Base-by-base conservation (phyloP, 2,797 vertebrate genomes). In the Cryptoblepharus egeriae region DNA sequence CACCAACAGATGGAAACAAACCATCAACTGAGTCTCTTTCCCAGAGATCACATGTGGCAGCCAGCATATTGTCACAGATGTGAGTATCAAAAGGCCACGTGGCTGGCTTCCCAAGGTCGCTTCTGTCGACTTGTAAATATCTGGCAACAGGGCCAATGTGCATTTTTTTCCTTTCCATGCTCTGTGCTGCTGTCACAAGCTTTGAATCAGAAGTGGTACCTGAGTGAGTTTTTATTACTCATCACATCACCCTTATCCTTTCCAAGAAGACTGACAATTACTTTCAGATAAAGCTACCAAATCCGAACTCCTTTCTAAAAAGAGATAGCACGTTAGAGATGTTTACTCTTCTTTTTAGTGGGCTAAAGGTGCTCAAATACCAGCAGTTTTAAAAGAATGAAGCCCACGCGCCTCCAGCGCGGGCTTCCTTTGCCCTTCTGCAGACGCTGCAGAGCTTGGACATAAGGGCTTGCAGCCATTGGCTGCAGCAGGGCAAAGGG, bases 1-100 rank as follows among this genome's bases (percentile, higher is more conserved):
- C 32, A 88, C 86, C 28, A 61, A 37, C 39, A 39, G 4, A 8
- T 81, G 70, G 83, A 87, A 89, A 81, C 4, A 76, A 83, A 74
- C 61, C 52, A 1, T 0, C 42, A 3, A 84, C 76, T 80, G 2
- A 4, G 39, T 75, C 26, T 79, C n/a, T 79, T 49, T 84, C 0
- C 1, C 1, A 45, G 10, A 22, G 57, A 63, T 83, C 26, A 55
- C 3, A 65, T 0, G 1, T 24, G 15, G n/a, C 69, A 88, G 61
- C 20, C 18, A 77, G 83, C 71, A 45, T 45, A 32, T 16, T 60
- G 16, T 55, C n/a, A 35, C 11, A 70, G 0, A 87, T 85, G 80
- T 30, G 55, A 64, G 0, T 67, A 63, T 71, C 78, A 78, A 85
- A 77, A 82, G 8, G 69, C 68, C 28, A 30, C 70, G 35, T 45